These are phyloP conservation scores for Dinomys branickii DNA, from an alignment of 2,113 vertebrate genomes.

Conservation along the genomic window DNA sequence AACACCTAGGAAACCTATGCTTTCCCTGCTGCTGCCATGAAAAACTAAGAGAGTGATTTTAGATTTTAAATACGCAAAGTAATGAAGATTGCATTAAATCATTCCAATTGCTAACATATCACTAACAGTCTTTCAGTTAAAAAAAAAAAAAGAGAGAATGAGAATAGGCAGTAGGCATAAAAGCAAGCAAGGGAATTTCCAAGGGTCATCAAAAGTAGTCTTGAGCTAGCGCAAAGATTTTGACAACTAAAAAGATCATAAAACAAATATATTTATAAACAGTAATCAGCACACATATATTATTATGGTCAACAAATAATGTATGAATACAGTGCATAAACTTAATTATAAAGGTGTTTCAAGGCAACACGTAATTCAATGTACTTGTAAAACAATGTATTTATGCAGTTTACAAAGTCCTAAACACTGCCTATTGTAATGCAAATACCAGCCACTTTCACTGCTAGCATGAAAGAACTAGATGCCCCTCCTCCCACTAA, in stretches of 20 bases:
- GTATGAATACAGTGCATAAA: conserved; percentile 79
- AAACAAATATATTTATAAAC: conserved; percentile 82
- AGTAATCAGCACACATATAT: conserved; percentile 74
- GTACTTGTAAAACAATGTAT: conserved; percentile 80
- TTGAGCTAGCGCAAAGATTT: conserved; percentile 77
- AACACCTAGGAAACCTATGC: conserved; percentile 10
- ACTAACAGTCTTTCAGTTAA: conserved; percentile 59
- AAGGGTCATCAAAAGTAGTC: conserved; percentile 79
- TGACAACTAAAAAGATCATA: conserved; percentile 80
- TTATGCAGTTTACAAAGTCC: conserved; percentile 79
- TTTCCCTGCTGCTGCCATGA: not conserved
- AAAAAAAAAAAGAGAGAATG: conserved; percentile 62
- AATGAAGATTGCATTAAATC: conserved; percentile 29
- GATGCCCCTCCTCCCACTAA: not conserved
- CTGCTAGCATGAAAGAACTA: conserved; percentile 48
- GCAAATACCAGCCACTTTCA: conserved; percentile 65
- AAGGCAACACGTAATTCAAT: conserved; percentile 85
- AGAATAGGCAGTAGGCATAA: conserved; percentile 62
- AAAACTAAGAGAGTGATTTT: conserved; percentile 22
- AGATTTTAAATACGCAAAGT: conserved; percentile 47
- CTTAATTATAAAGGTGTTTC: conserved; percentile 83
- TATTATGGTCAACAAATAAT: conserved; percentile 77
- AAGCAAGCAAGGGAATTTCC: conserved; percentile 75
- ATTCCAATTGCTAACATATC: conserved; percentile 58
- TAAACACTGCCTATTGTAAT: conserved; percentile 68